These are phyloP conservation scores for Crotalus horridus DNA, from an alignment of 2,113 vertebrate genomes.

Conservation along the genomic window DNA sequence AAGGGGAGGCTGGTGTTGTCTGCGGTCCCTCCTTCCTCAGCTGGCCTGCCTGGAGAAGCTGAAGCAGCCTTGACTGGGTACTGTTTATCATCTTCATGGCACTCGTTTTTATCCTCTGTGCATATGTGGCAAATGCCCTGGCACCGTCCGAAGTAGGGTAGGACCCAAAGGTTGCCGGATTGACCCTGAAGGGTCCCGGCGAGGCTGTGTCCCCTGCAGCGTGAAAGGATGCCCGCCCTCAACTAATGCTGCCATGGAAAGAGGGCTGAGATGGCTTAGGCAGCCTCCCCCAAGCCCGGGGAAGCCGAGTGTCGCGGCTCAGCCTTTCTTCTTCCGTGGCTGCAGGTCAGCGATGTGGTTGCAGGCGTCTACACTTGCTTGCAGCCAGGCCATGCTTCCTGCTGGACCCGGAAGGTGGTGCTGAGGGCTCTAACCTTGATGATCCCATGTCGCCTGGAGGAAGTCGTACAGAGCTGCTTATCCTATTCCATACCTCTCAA, in stretches of 20 bases:
- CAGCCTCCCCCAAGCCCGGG: not conserved
- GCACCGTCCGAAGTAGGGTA: not conserved
- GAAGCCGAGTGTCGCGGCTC: fast-evolving
- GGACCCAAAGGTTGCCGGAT: not conserved
- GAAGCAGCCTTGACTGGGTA: not conserved
- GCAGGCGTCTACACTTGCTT: not conserved
- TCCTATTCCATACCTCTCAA: not conserved
- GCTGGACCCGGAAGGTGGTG: slow-evolving; percentile 7
- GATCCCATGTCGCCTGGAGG: slow-evolving; percentile 9
- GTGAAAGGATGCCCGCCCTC: not conserved
- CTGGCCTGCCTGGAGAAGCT: not conserved
- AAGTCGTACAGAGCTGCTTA: slow-evolving; percentile 2
- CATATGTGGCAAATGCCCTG: not conserved
- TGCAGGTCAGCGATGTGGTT: not conserved
- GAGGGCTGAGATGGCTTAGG: no score
- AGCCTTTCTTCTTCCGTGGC: not conserved
- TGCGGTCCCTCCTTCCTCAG: not conserved
- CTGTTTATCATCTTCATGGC: not conserved
- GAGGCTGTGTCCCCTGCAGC: not conserved
- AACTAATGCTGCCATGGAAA: not conserved
- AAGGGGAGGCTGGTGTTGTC: not conserved
- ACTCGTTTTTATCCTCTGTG: not conserved
- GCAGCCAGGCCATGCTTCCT: not conserved
- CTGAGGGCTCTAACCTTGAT: not conserved
- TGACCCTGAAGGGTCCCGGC: not conserved